phyloP scores from a whole-genome alignment of 1,140 invertebrate genomes.

The Aphis gossypii region DNA sequence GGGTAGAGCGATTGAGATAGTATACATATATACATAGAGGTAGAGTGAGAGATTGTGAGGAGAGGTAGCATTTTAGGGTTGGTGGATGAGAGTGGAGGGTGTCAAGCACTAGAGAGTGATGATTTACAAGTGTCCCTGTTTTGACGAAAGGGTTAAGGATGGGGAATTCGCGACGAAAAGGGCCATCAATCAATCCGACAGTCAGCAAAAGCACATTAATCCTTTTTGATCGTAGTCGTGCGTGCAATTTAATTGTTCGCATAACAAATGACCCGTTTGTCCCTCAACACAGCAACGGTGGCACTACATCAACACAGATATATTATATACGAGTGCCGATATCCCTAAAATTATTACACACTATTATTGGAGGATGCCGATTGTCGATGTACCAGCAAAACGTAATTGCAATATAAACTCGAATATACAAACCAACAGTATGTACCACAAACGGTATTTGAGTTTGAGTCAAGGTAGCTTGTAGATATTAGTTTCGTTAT shows the following conservation, averaged over 20 bases:
- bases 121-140: slow-evolving; percentile 56
- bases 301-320: not conserved
- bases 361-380: not conserved
- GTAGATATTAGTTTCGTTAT: not conserved
- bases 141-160: slow-evolving; percentile 42
- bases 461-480: not conserved
- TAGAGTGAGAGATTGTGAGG: too few species aligned
- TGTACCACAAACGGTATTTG: not conserved
- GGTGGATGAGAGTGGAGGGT: not conserved
- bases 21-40: not conserved
- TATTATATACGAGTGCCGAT: not conserved
- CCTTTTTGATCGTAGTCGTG: slow-evolving; percentile 55
- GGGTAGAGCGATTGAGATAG: not conserved
- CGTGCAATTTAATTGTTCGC: slow-evolving; percentile 57
- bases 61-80: not conserved
- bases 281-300: not conserved
- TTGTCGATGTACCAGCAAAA: not conserved
- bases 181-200: slow-evolving; percentile 54
- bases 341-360: slow-evolving; percentile 28
- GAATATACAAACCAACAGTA: not conserved
- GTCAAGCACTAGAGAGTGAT: slow-evolving; percentile 19
- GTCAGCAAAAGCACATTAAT: slow-evolving; percentile 56
- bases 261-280: slow-evolving; percentile 55
- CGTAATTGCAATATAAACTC: not conserved
- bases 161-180: slow-evolving; percentile 33